A percentile compares a stretch with the other conserved stretches of the same genome.
phyloP scores from a whole-genome alignment of 2,888 invertebrate genomes.

The Diarsia mendica region DNA sequence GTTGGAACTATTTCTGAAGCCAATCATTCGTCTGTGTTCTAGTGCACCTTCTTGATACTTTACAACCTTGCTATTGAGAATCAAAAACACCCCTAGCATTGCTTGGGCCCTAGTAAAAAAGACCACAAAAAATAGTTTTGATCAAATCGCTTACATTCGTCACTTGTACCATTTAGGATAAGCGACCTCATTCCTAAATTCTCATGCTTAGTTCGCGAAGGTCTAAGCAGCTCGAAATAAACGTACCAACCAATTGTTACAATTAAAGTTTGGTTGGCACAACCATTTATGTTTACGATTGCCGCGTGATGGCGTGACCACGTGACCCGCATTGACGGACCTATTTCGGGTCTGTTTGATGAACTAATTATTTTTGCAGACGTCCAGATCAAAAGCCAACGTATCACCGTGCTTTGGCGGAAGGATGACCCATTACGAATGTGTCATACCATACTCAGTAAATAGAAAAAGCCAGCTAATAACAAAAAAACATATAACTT shows the following conservation, averaged over 20 bases:
- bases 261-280: slow-evolving; percentile 56
- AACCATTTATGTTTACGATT: slow-evolving; percentile 46
- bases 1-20: background rate
- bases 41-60: background rate
- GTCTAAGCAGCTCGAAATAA: slow-evolving; percentile 62
- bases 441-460: background rate
- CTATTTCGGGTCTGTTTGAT: slow-evolving; percentile 3
- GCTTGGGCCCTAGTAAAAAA: background rate
- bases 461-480: no score
- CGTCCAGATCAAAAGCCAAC: background rate
- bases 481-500: background rate
- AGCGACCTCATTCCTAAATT: slow-evolving; percentile 69
- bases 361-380: background rate
- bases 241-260: slow-evolving; percentile 59
- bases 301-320: slow-evolving; percentile 22
- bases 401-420: no score
- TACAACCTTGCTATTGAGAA: background rate
- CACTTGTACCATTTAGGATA: slow-evolving; percentile 34
- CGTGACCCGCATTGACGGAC: slow-evolving; percentile 11
- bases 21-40: background rate
- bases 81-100: background rate
- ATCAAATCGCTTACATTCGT: slow-evolving; percentile 30
- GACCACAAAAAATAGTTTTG: background rate
- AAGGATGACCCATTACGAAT: background rate
- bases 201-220: slow-evolving; percentile 66